Conservation (phyloP, 2,888 invertebrate genomes). For the Agonopterix heracliana region DNA sequence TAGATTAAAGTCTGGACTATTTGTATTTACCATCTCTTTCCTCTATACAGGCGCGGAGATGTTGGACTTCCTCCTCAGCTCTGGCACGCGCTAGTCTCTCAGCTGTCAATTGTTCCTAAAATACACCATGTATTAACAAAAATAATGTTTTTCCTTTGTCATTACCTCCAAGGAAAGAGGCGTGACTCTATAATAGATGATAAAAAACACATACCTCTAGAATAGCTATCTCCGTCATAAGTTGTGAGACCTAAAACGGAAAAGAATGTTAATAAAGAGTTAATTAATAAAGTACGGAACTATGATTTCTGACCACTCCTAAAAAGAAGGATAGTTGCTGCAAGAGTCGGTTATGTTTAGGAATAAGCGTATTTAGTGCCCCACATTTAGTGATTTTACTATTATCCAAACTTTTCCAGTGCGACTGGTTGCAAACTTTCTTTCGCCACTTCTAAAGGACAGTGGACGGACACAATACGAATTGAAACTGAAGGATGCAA, state of each 20-base stretch:
- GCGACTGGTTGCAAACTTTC: too few relatives aligned
- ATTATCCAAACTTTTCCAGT: too few relatives aligned
- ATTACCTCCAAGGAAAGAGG: too few relatives aligned
- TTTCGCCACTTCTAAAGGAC: too few relatives aligned
- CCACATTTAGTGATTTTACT: too few relatives aligned
- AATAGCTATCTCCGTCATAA: conserved; percentile 43
- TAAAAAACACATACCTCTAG: conserved; percentile 36
- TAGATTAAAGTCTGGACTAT: background rate
- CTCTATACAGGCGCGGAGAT: conserved; percentile 49
- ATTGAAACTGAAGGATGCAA: too few relatives aligned
- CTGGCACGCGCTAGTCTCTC: conserved; percentile 41
- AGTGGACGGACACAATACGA: too few relatives aligned
- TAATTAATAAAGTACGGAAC: background rate
- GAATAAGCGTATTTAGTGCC: too few relatives aligned
- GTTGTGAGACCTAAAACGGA: conserved; percentile 33
- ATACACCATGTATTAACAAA: background rate
- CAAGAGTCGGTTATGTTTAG: too few relatives aligned
- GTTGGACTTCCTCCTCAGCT: conserved; percentile 48
- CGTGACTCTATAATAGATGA: background rate
- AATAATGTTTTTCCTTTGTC: background rate
- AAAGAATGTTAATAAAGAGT: conserved; percentile 7
- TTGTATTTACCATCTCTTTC: conserved; percentile 50
- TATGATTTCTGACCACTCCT: too few relatives aligned
- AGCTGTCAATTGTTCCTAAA: conserved; percentile 44
- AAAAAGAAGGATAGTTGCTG: too few relatives aligned